A percentile compares a stretch with the other conserved stretches of the same genome.
Conservation (phyloP, 2,797 vertebrate species). For the Thaleichthys pacificus region DNA sequence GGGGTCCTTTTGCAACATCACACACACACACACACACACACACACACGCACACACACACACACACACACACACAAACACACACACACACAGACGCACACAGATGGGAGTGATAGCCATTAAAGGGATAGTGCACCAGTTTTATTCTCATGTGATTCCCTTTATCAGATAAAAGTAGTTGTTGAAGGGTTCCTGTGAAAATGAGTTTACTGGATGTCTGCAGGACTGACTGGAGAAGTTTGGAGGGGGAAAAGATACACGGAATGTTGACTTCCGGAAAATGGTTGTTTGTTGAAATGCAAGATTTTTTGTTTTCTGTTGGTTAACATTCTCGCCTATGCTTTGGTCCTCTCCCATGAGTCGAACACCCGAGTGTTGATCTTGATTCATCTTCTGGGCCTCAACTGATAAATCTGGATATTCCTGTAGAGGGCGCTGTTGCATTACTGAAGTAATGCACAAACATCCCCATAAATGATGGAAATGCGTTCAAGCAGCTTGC, state of each 20-base stretch:
- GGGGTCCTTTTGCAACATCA: constrained; percentile 37
- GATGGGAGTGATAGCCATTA: neutral
- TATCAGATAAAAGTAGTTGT: too few relatives aligned
- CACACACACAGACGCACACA: constrained; percentile 28
- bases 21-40: constrained; percentile 22
- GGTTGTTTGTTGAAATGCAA: neutral
- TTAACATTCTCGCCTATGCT: neutral
- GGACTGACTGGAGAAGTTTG: too few relatives aligned
- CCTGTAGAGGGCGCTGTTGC: neutral
- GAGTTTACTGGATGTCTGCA: too few relatives aligned
- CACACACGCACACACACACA: constrained; percentile 34
- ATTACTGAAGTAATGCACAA: neutral
- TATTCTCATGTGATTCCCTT: neutral
- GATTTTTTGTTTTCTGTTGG: neutral
- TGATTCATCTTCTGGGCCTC: neutral
- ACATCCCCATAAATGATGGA: neutral
- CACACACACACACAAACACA: constrained; percentile 25
- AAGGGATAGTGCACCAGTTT: neutral
- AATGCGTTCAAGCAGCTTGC: constrained; percentile 15
- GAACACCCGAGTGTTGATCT: neutral
- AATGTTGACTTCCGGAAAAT: too few relatives aligned
- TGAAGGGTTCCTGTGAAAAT: too few relatives aligned
- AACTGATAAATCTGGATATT: neutral
- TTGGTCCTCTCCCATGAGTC: neutral
- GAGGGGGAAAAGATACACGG: too few relatives aligned